These are phyloP conservation scores for Herpailurus yagouaroundi DNA, from an alignment of 2,113 vertebrate genomes.

Conservation along the genomic window DNA sequence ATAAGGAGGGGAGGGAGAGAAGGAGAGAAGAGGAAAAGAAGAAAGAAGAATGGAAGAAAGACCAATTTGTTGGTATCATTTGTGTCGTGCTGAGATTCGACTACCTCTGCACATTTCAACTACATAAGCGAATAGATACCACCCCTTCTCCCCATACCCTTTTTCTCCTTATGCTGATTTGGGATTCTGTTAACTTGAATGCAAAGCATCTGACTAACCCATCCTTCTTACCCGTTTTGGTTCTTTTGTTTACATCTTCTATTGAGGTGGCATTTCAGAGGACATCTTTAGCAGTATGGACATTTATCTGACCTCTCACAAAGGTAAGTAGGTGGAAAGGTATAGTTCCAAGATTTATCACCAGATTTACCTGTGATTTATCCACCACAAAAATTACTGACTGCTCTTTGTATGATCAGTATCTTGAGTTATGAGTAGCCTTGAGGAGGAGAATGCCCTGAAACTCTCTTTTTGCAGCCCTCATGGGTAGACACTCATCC, in stretches of 20 bases:
- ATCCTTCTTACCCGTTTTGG: background rate
- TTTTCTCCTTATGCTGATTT: background rate
- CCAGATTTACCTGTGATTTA: background rate
- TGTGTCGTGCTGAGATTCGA: background rate
- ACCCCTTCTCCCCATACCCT: background rate
- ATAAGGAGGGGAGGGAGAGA: background rate
- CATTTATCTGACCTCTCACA: background rate
- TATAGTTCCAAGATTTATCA: background rate
- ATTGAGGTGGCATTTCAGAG: background rate
- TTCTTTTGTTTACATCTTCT: background rate
- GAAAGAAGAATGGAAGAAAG: background rate
- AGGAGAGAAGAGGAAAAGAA: background rate
- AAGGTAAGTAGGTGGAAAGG: background rate
- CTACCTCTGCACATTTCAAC: background rate
- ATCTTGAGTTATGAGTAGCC: background rate
- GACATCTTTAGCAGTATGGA: background rate
- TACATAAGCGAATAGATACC: background rate
- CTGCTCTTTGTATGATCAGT: background rate
- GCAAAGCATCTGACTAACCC: background rate
- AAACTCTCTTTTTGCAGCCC: background rate
- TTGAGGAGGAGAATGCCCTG: background rate
- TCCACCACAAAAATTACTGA: background rate
- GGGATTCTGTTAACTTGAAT: background rate
- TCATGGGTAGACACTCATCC: background rate
- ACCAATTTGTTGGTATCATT: background rate